These are phyloP conservation scores for Calypte anna DNA, from an alignment of 2,113 vertebrate genomes.

Conservation along the genomic window DNA sequence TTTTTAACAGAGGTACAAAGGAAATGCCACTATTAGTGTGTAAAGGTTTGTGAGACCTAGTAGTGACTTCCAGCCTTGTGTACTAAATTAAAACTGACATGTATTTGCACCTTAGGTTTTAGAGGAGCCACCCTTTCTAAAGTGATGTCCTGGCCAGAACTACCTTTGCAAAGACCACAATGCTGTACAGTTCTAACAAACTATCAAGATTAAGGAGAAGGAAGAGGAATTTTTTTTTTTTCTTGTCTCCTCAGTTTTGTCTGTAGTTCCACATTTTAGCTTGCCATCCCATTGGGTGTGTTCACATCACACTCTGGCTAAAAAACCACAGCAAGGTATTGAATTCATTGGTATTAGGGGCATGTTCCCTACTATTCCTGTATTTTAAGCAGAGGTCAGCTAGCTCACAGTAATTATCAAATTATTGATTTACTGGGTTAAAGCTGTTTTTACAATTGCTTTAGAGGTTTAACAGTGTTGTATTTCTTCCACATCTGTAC, in stretches of 20 bases:
- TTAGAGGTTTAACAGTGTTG: slow-evolving; percentile 43
- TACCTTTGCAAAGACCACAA: neutral
- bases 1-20: neutral
- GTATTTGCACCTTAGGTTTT: neutral
- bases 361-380: neutral
- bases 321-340: neutral
- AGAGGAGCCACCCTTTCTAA: neutral
- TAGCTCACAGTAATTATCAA: slow-evolving; percentile 67
- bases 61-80: neutral
- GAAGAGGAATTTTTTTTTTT: neutral
- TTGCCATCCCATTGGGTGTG: neutral
- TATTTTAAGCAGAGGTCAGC: slow-evolving; percentile 66
- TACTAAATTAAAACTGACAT: neutral
- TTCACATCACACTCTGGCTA: neutral
- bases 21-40: neutral
- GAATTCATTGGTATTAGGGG: slow-evolving; percentile 8
- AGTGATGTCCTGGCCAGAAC: neutral
- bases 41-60: neutral
- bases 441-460: slow-evolving; percentile 63
- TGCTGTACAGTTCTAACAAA: neutral
- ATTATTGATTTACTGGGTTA: slow-evolving; percentile 69
- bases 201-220: neutral
- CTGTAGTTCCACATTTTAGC: neutral
- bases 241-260: neutral
- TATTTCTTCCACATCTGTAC: slow-evolving; percentile 54